phyloP scores from a whole-genome alignment of 2,888 invertebrate genomes.

The Ptycholaimellus sp. region DNA sequence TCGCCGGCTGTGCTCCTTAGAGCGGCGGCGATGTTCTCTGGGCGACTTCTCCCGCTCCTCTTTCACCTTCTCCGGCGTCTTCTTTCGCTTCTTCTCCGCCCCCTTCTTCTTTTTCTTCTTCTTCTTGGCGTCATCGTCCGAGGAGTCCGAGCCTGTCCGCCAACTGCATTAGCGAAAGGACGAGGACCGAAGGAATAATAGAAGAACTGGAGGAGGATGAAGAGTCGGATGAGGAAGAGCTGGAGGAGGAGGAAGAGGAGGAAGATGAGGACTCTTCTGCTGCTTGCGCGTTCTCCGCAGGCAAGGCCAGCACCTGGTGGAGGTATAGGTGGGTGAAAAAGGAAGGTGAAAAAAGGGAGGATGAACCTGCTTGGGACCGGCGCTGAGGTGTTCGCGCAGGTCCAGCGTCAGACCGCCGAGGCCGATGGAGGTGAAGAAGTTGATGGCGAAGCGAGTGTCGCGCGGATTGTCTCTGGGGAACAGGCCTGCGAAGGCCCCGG shows the following conservation, averaged over 20 bases:
- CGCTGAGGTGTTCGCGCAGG: conserved; percentile 16
- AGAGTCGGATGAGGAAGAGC: conserved; percentile 4
- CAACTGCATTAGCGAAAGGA: too few relatives aligned
- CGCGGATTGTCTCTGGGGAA: conserved; percentile 86
- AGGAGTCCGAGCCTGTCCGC: not conserved
- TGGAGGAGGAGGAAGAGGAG: conserved; percentile 6
- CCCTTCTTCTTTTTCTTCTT: conserved; percentile 3
- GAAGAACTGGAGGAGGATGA: conserved; percentile 6
- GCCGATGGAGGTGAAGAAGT: conserved; percentile 88
- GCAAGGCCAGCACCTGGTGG: not conserved
- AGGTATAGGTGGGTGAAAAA: too few relatives aligned
- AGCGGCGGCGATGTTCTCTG: conserved; percentile 3
- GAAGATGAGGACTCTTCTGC: conserved; percentile 6
- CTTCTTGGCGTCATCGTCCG: not conserved
- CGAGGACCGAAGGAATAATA: too few relatives aligned
- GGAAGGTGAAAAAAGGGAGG: too few relatives aligned
- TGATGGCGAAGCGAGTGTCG: conserved; percentile 86
- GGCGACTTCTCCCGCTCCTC: conserved; percentile 6
- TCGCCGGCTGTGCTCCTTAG: conserved; percentile 2
- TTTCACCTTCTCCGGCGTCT: conserved; percentile 1
- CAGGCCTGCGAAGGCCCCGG: conserved; percentile 60
- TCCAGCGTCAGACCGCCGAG: conserved; percentile 62
- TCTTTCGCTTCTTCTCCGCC: conserved; percentile 3
- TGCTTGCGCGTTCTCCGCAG: conserved; percentile 8
- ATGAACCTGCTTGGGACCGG: conserved; percentile 12